Base-by-base conservation (phyloP, 2,113 vertebrate species). In the Gopherus flavomarginatus region DNA sequence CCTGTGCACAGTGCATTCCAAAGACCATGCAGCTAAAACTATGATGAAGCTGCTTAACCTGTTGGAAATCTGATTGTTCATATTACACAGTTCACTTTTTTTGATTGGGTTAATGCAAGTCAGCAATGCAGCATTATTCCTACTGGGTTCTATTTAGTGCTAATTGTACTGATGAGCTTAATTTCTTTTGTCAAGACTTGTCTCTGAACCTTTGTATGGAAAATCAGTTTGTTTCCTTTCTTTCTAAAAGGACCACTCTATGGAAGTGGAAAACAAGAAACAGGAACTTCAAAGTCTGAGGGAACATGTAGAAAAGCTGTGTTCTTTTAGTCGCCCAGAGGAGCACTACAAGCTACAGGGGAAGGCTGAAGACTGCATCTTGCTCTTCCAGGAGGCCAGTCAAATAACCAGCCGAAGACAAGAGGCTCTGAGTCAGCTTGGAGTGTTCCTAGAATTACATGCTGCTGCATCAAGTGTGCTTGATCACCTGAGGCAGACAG, bases 311-410 rank as follows among this genome's bases (percentile, higher is more conserved):
- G 96, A 97, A 3, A 98, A 97, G 56, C 84, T 99, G 49, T 94
- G 98, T 49, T 96, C 97, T 47, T 98, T 97, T 89, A 99, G 98
- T 75, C 96, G 95, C 29, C 97, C 97, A 0, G 98, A 98, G 85
- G 99, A 99, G 90, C 97, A 98, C 42, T 98, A 98, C 85, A 95
- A 96, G 44, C 98, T 99, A 54, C 98, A 98, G 90, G 97, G 96
- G 95, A 99, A 98, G 97, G 98, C 94, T 5, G 99, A 99, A 87
- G 99, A 99, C 96, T 99, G 99, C 93, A 96, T 99, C 69, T 99
- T 99, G 94, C 98, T 99, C 16, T 98, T 99, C 6, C 97, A 97
- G 90, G 99, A 99, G 94, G 98, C 99, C 75, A 97, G 97, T 91
- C 98, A 98, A 90, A 98, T 99, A 35, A 97, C 98, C 52, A 96